phyloP scores from a whole-genome alignment of 1,140 invertebrate genomes.

The silkworm (Bombyx mori) region DNA sequence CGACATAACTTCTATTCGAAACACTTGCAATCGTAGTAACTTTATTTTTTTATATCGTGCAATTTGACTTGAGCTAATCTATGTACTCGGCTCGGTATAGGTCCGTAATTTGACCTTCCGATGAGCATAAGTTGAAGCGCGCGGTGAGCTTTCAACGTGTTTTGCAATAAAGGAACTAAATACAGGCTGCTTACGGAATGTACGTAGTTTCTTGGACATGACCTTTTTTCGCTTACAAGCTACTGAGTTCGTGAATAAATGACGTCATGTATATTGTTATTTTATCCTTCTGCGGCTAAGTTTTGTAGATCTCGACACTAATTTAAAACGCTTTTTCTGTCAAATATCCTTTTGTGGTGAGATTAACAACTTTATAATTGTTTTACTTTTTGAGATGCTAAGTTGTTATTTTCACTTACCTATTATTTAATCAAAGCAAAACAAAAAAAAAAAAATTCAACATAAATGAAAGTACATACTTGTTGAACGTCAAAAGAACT shows the following conservation, averaged over 20 bases:
- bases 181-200: conserved; percentile 22
- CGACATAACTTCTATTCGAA: conserved; percentile 21
- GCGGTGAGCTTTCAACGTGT: conserved; percentile 32
- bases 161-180: conserved; percentile 34
- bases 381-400: no score
- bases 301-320: no score
- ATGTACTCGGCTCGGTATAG: conserved; percentile 22
- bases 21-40: conserved; percentile 27
- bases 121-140: conserved; percentile 31
- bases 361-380: no score
- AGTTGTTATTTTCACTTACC: no score
- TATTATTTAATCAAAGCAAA: no score
- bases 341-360: no score
- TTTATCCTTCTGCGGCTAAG: background rate
- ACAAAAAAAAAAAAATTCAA: no score
- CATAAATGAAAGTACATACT: no score
- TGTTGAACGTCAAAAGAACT: no score
- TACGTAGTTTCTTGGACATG: conserved; percentile 24
- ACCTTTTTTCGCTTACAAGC: conserved; percentile 11
- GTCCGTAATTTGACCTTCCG: background rate
- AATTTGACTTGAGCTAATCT: conserved; percentile 32
- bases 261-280: background rate
- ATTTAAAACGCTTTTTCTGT: no score
- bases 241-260: background rate
- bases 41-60: conserved; percentile 30